Evolutionary conservation across 2,113 vertebrate species (phyloP).

Genomic region (Chauna torquata): DNA sequence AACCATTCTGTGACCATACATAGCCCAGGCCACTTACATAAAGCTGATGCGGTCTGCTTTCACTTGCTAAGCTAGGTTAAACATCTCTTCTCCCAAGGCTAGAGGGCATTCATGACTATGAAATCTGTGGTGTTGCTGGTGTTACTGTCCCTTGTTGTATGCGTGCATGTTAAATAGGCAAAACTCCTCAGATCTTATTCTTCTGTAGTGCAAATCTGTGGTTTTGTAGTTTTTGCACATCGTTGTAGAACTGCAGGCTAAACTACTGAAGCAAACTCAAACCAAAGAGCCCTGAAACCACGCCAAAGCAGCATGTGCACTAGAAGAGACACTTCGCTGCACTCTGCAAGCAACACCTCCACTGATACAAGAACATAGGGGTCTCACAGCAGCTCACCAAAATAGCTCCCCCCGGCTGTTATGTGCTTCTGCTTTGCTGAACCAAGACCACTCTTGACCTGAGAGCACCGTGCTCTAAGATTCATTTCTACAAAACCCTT

Average conservation of each 20-base stretch:
- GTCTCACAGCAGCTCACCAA: background rate
- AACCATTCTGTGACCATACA: background rate
- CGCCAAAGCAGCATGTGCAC: background rate
- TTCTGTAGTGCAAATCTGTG: background rate
- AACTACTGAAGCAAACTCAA: background rate
- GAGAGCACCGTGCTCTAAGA: accelerated
- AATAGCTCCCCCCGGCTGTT: background rate
- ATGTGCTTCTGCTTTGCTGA: accelerated
- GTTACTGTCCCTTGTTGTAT: background rate
- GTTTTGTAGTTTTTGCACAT: background rate
- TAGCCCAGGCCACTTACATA: background rate
- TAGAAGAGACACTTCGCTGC: background rate
- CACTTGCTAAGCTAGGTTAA: background rate
- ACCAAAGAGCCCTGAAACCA: background rate
- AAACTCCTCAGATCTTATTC: background rate
- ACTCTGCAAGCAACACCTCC: background rate
- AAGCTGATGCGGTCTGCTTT: background rate
- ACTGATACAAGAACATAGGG: accelerated
- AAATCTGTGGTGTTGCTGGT: background rate
- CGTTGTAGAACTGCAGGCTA: background rate
- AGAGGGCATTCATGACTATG: background rate
- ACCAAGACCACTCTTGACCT: background rate
- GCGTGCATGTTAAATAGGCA: background rate
- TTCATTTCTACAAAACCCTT: background rate
- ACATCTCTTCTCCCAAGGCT: background rate